Evolutionary conservation across 2,888 invertebrate genomes (phyloP), one percentile per base, ranked within the genome.

Genomic region (Aphelenchoides bicaudatus): DNA sequence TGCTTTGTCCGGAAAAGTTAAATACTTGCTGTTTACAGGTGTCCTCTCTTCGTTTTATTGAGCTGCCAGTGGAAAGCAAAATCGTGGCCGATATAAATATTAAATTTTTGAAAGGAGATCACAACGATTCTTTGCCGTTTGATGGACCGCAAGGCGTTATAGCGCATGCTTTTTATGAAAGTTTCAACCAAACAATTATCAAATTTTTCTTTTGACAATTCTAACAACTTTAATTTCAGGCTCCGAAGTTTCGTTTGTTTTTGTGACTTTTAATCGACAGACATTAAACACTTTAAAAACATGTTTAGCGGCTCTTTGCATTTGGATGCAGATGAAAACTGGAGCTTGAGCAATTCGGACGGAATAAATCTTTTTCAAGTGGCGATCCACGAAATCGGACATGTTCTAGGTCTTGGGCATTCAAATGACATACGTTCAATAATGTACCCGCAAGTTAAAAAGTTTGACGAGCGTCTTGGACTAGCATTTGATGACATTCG

Each of bases 331-430:
- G 75, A 73, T 38, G 77, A 77, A 53, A 57, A 68, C n/a, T 77
- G 77, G 77, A 75, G 73, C 28, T 58, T 77, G 37, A 74, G 65
- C 46, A 47, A 58, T 27, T 21, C 25, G 2, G 51, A 67, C 8
- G 77, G 77, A n/a, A 73, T 77, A 49, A 75, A 77, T 59, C 47
- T 77, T 6, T 76, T 67, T 58, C 75, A 74, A 60, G 77, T 76
- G 10, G 74, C 75, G 5, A 68, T 77, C 4, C 78, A 78, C 53
- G 77, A 78, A 56, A 74, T 78, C 38, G 79, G 90, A 80, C 91
- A 90, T 82, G 89, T 91, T 81, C 86, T 91, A 83, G 94, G 94
- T 90, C 88, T 91, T 88, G 91, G 93, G 82, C 85, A 94, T 67
- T 85, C 92, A 71, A 91, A 90, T 56, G 92, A 92, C 49, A 38